Conservation (phyloP, 2,888 invertebrate genomes). For the Amphiduros pacificus region DNA sequence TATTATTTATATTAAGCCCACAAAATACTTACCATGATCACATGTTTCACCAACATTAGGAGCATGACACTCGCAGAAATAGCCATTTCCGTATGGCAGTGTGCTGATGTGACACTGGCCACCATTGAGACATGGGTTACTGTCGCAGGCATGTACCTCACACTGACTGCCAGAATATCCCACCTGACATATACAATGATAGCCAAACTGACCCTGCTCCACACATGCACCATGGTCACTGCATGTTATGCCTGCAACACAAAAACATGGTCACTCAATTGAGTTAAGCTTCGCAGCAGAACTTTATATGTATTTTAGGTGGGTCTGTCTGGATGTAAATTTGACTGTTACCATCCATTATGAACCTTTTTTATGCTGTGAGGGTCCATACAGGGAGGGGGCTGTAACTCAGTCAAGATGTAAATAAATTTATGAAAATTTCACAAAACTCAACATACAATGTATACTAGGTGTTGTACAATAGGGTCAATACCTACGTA, state of each 20-base stretch:
- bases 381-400: too few species aligned
- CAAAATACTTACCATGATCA: conserved; percentile 14
- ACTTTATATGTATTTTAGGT: too few species aligned
- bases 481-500: too few species aligned
- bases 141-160: conserved; percentile 24
- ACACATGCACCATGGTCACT: conserved; percentile 36
- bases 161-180: conserved; percentile 41
- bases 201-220: conserved; percentile 36
- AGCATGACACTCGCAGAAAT: conserved; percentile 9
- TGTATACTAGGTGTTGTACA: too few species aligned
- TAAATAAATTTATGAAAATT: too few species aligned
- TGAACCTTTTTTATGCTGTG: too few species aligned
- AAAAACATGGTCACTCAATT: too few species aligned
- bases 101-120: conserved; percentile 15
- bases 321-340: too few species aligned
- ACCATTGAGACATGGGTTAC: conserved; percentile 19
- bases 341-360: too few species aligned
- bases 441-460: too few species aligned
- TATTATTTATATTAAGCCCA: background rate
- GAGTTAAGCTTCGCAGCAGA: too few species aligned
- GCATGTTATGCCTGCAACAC: conserved; percentile 21
- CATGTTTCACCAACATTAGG: conserved; percentile 16
- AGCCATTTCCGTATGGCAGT: background rate
- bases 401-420: too few species aligned
- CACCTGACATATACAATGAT: conserved; percentile 40